Evolutionary conservation across 2,797 vertebrate genomes (phyloP).

Genomic region (Petrocephalus sullivani): DNA sequence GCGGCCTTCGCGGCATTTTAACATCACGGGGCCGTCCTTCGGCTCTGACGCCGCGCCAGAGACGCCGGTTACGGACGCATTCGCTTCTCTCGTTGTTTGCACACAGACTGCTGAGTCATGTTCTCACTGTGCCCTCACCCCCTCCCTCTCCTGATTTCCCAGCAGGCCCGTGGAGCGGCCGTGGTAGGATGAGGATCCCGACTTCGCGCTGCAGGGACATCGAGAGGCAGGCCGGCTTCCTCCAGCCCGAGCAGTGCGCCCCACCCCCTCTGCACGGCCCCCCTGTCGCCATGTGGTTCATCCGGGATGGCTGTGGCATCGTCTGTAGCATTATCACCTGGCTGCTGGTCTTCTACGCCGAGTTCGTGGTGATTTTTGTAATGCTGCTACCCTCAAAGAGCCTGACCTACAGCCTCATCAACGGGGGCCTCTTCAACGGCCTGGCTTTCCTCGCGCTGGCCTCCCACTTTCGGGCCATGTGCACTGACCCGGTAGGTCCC

Average conservation of each 20-base stretch:
- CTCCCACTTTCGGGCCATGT: slow-evolving; percentile 94
- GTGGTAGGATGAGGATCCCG: slow-evolving; percentile 83
- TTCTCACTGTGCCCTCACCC: background rate
- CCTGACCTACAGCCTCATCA: slow-evolving; percentile 81
- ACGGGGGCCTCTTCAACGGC: slow-evolving; percentile 84
- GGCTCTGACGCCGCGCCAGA: background rate
- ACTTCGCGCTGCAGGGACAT: slow-evolving; percentile 86
- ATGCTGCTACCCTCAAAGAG: slow-evolving; percentile 92
- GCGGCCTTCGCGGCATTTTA: background rate
- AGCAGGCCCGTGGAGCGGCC: slow-evolving; percentile 68
- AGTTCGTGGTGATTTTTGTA: slow-evolving; percentile 92
- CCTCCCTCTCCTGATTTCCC: background rate
- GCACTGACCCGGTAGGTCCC: slow-evolving; percentile 91
- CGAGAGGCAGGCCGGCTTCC: slow-evolving; percentile 73
- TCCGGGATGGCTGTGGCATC: slow-evolving; percentile 91
- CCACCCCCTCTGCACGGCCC: slow-evolving; percentile 65
- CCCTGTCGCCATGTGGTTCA: slow-evolving; percentile 88
- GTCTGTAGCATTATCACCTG: slow-evolving; percentile 88
- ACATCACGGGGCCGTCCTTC: background rate
- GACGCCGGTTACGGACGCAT: background rate
- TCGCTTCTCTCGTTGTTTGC: background rate
- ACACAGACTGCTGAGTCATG: background rate
- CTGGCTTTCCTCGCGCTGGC: slow-evolving; percentile 90
- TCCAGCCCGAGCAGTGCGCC: slow-evolving; percentile 58
- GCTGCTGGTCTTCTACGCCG: slow-evolving; percentile 91